These are phyloP conservation scores for Scolanthus callimorphus DNA, from an alignment of 92 coral and sea anemone species.

Conservation along the genomic window DNA sequence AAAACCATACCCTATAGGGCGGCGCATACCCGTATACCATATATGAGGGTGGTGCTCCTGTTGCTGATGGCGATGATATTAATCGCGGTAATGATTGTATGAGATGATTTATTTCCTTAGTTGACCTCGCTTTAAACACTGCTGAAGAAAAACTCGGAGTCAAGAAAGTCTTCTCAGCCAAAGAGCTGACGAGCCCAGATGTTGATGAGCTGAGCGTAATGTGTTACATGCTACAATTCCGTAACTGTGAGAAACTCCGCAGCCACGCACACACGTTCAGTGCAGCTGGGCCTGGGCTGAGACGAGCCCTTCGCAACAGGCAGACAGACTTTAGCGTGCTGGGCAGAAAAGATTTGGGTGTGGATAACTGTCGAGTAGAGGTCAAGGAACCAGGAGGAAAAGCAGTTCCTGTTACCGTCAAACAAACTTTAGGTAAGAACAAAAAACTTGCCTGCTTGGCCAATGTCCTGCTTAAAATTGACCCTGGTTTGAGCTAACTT, in stretches of 20 bases:
- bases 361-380: conserved; percentile 59
- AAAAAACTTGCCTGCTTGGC: neutral
- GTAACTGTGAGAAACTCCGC: conserved; percentile 58
- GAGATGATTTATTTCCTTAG: conserved; percentile 13
- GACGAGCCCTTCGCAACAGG: conserved; percentile 77
- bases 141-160: conserved; percentile 82
- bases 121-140: conserved; percentile 51
- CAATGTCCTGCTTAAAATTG: too few species aligned
- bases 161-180: conserved; percentile 65
- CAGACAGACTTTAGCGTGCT: conserved; percentile 72
- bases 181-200: conserved; percentile 76
- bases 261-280: conserved; percentile 75
- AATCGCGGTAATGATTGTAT: too few species aligned
- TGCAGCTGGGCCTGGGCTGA: conserved; percentile 84
- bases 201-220: conserved; percentile 90
- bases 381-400: conserved; percentile 58
- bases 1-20: too few species aligned
- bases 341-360: conserved; percentile 81
- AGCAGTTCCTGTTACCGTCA: conserved; percentile 54
- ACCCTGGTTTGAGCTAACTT: too few species aligned
- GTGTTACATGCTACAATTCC: conserved; percentile 92
- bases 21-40: too few species aligned
- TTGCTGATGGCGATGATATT: too few species aligned
- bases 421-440: conserved; percentile 32
- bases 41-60: too few species aligned